These are phyloP conservation scores for Antennarius striatus DNA, from an alignment of 2,113 vertebrate species.

Conservation along the genomic window DNA sequence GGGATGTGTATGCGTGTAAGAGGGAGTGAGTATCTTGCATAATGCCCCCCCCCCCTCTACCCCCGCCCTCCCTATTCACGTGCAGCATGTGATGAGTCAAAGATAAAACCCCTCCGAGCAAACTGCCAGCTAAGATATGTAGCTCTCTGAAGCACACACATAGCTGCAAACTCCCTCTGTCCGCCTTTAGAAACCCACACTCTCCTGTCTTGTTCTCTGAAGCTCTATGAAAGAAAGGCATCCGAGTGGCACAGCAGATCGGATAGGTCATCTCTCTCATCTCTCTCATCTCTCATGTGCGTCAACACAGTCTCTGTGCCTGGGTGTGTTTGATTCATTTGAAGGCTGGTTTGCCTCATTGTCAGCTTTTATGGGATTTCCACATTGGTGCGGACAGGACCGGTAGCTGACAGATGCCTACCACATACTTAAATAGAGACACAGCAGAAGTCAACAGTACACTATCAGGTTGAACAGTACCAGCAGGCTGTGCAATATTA, in stretches of 20 bases:
- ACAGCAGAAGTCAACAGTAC: conserved; percentile 13
- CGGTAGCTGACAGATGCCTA: conserved; percentile 24
- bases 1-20: conserved; percentile 27
- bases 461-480: conserved; percentile 30
- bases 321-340: conserved; percentile 22
- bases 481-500: conserved; percentile 22
- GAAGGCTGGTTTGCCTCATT: conserved; percentile 49
- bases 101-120: conserved; percentile 60
- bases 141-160: conserved; percentile 39
- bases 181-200: conserved; percentile 27
- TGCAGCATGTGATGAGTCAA: conserved; percentile 73
- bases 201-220: conserved; percentile 9
- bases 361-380: conserved; percentile 57
- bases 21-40: conserved; percentile 52
- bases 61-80: conserved; percentile 51
- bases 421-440: conserved; percentile 15
- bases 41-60: conserved; percentile 54
- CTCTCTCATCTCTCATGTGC: conserved; percentile 7
- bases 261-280: conserved; percentile 40
- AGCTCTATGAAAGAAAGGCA: conserved; percentile 8
- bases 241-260: conserved; percentile 19
- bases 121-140: conserved; percentile 56
- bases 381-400: conserved; percentile 33
- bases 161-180: conserved; percentile 49
- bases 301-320: conserved; percentile 7